These are phyloP conservation scores for Carettochelys insculpta DNA, from an alignment of 2,113 vertebrate genomes.

Conservation along the genomic window DNA sequence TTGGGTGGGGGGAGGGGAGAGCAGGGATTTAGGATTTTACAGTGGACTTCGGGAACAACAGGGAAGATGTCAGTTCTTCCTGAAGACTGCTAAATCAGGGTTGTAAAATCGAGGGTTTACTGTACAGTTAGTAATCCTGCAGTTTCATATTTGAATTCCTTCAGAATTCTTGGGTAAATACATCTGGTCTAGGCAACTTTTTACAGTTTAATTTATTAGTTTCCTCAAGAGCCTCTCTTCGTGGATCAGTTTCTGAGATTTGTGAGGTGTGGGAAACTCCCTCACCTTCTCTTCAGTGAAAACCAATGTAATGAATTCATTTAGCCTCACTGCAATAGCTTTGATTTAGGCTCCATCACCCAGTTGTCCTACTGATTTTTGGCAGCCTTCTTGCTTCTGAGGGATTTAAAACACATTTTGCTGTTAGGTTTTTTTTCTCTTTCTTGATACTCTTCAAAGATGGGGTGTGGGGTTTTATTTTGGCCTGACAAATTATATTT, in stretches of 20 bases:
- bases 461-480: no score
- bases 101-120: no score
- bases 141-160: no score
- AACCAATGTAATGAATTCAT: background rate
- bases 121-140: no score
- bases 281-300: background rate
- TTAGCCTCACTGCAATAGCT: background rate
- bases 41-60: no score
- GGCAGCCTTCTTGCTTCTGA: background rate
- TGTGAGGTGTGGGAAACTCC: background rate
- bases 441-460: background rate
- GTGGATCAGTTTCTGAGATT: background rate
- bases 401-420: no score
- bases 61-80: no score
- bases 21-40: no score
- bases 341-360: background rate
- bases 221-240: background rate
- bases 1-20: no score
- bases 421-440: background rate
- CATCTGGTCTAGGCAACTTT: background rate
- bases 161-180: no score
- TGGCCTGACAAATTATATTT: background rate
- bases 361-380: background rate
- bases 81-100: no score
- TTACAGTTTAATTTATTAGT: background rate